phyloP scores from a whole-genome alignment of 2,113 vertebrate species.

The Alethe castanea region DNA sequence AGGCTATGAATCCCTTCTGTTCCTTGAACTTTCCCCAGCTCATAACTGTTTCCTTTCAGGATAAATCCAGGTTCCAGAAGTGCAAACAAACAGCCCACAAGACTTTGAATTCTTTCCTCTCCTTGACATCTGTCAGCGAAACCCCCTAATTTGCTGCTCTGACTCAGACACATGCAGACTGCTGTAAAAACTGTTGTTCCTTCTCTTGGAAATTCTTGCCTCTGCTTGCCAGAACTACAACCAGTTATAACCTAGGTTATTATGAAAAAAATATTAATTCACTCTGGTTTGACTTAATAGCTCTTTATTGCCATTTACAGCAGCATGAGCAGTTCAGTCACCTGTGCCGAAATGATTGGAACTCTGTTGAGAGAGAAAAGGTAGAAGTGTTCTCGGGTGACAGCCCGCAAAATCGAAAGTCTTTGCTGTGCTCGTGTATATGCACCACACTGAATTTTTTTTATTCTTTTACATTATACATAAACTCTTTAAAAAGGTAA shows the following conservation, averaged over 20 bases:
- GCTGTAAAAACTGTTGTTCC: not conserved
- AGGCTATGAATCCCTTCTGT: not conserved
- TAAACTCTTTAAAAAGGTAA: not conserved
- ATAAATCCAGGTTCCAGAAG: constrained; percentile 13
- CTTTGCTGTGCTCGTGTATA: not conserved
- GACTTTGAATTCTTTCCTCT: not conserved
- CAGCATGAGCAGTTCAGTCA: not conserved
- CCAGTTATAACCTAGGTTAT: not conserved
- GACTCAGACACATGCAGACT: not conserved
- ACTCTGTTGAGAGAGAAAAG: not conserved
- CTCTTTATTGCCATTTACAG: not conserved
- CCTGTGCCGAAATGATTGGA: not conserved
- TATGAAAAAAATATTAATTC: not conserved
- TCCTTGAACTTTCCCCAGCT: not conserved
- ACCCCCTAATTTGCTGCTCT: not conserved
- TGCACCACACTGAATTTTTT: not conserved
- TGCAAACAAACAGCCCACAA: not conserved
- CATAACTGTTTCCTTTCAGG: constrained; percentile 3
- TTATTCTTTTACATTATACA: not conserved
- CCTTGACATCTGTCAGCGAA: not conserved
- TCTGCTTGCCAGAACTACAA: not conserved
- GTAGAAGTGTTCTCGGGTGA: not conserved
- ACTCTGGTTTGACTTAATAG: not conserved
- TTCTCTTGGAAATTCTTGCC: not conserved
- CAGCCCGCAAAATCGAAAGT: not conserved